Conservation (phyloP, 2,888 invertebrate genomes). For the Rhingia campestris region DNA sequence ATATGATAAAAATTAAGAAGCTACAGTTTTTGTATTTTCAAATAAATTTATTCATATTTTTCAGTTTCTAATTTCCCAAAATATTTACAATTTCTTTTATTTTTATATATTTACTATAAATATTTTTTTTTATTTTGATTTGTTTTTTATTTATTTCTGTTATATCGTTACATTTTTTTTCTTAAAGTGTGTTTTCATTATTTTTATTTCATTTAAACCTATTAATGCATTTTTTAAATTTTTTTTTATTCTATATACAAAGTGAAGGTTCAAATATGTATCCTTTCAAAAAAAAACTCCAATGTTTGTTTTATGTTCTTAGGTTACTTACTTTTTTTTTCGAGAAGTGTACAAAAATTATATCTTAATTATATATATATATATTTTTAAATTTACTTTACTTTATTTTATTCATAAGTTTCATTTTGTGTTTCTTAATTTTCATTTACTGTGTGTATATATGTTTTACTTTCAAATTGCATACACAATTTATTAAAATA, state of each 20-base stretch:
- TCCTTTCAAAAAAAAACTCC: conserved; percentile 10
- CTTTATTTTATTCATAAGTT: conserved; percentile 70
- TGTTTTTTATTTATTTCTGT: conserved; percentile 16
- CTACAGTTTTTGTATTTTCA: conserved; percentile 31
- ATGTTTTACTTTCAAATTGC: conserved; percentile 52
- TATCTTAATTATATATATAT: conserved; percentile 56
- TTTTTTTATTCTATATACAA: conserved; percentile 56
- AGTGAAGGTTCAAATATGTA: conserved; percentile 40
- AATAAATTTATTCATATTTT: conserved; percentile 70
- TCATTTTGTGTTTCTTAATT: conserved; percentile 55
- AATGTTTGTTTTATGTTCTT: conserved; percentile 19
- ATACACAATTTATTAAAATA: conserved; percentile 61
- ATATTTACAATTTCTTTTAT: conserved; percentile 62
- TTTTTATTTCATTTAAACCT: conserved; percentile 16
- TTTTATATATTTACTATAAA: conserved; percentile 6
- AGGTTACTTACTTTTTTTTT: conserved; percentile 7
- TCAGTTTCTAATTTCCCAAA: conserved; percentile 69
- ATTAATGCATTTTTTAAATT: conserved; percentile 13
- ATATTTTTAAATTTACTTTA: conserved; percentile 21
- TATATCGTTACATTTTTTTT: conserved; percentile 50
- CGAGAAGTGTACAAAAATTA: conserved; percentile 73
- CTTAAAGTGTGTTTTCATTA: conserved; percentile 13
- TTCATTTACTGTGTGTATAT: conserved; percentile 23
- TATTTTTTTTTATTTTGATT: conserved; percentile 4
- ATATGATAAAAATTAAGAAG: background rate